A percentile compares a stretch with the other conserved stretches of the same genome.
Conservation (phyloP, 2,797 vertebrate genomes). For the Halcyon badia region DNA sequence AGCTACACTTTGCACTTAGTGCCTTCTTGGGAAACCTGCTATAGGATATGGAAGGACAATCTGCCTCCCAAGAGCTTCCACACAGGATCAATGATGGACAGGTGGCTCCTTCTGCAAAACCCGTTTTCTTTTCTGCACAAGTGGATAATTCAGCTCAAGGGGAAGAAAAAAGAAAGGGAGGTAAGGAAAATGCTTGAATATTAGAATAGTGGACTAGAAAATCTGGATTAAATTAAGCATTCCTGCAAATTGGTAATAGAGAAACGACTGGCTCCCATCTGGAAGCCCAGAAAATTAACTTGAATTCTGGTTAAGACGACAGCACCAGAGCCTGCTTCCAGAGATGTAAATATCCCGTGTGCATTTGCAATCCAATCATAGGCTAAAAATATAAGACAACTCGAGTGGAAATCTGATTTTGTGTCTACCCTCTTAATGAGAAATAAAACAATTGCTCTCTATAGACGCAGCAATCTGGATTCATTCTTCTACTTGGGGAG, state of each 20-base stretch:
- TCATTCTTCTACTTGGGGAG: not conserved
- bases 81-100: not conserved
- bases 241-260: constrained; percentile 43
- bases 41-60: not conserved
- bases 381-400: constrained; percentile 59
- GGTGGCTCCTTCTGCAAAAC: not conserved
- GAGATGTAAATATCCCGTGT: constrained; percentile 37
- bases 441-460: constrained; percentile 36
- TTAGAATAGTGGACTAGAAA: constrained; percentile 28
- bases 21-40: not conserved
- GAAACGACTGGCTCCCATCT: constrained; percentile 47
- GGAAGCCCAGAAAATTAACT: constrained; percentile 55
- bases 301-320: constrained; percentile 28
- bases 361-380: constrained; percentile 55
- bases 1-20: not conserved
- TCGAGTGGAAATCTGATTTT: constrained; percentile 46
- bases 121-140: not conserved
- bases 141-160: not conserved
- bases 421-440: constrained; percentile 12
- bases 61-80: not conserved
- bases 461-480: constrained; percentile 33
- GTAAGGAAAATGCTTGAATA: constrained; percentile 3
- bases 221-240: constrained; percentile 60
- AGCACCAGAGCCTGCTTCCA: constrained; percentile 28
- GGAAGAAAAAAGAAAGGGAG: not conserved